Conservation (phyloP, 2,113 vertebrate species). For the Lichenostomus cassidix region DNA sequence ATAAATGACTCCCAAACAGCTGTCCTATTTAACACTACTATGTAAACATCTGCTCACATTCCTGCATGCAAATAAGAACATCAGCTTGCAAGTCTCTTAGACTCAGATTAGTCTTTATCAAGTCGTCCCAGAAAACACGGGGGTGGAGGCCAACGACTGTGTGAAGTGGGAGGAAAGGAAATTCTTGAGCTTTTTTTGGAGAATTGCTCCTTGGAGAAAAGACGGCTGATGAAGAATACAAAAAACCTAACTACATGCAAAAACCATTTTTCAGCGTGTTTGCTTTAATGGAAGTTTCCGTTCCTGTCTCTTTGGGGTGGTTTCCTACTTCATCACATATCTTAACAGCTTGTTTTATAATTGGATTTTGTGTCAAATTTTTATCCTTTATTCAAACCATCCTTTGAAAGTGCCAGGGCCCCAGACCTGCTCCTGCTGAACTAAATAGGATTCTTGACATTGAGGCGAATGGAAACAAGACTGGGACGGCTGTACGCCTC, state of each 20-base stretch:
- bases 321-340: not conserved
- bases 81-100: conserved; percentile 51
- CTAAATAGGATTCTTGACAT: conserved; percentile 45
- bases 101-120: conserved; percentile 46
- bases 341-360: conserved; percentile 35
- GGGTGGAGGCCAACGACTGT: not conserved
- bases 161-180: not conserved
- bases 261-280: not conserved
- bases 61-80: conserved; percentile 58
- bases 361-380: not conserved
- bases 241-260: not conserved
- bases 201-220: not conserved
- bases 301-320: not conserved
- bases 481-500: not conserved
- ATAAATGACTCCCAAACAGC: conserved; percentile 61
- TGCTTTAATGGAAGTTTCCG: not conserved
- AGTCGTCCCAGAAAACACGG: not conserved
- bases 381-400: not conserved
- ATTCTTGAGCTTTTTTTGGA: not conserved
- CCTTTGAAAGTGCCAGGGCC: not conserved
- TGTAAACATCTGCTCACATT: conserved; percentile 72
- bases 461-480: conserved; percentile 14
- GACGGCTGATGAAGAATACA: not conserved
- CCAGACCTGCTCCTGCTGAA: not conserved
- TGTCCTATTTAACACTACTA: conserved; percentile 59